A percentile compares a stretch with the other conserved stretches of the same genome.
Conservation (phyloP, 2,113 vertebrate genomes). For the Bubo bubo region DNA sequence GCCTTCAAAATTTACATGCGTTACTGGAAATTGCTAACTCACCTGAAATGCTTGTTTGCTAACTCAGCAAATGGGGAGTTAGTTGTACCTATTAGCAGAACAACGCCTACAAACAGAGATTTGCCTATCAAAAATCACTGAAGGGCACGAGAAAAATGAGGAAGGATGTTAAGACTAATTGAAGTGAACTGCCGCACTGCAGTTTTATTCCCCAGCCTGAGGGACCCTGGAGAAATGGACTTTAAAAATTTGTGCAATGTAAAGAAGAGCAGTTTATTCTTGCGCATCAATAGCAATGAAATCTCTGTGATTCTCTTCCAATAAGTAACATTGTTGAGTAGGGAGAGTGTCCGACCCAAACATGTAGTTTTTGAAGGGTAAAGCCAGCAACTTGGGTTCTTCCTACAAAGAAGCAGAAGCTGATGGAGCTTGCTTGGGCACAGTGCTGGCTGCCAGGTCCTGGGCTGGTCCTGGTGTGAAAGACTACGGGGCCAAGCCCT, state of each 20-base stretch:
- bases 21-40: neutral
- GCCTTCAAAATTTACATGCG: neutral
- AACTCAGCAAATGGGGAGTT: neutral
- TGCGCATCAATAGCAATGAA: accelerated
- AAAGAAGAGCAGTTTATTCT: neutral
- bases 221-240: neutral
- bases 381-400: neutral
- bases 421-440: neutral
- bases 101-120: neutral
- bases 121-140: neutral
- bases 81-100: neutral
- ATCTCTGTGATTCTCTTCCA: neutral
- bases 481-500: accelerated
- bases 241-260: neutral
- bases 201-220: neutral
- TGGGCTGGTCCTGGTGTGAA: neutral
- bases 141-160: neutral
- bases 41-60: neutral
- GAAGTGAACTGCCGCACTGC: neutral
- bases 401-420: neutral
- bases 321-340: accelerated
- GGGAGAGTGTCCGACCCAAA: neutral
- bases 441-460: neutral
- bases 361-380: neutral
- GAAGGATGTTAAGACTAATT: neutral